phyloP scores from a whole-genome alignment of 2,797 vertebrate genomes.

The Catamblyrhynchus diadema region DNA sequence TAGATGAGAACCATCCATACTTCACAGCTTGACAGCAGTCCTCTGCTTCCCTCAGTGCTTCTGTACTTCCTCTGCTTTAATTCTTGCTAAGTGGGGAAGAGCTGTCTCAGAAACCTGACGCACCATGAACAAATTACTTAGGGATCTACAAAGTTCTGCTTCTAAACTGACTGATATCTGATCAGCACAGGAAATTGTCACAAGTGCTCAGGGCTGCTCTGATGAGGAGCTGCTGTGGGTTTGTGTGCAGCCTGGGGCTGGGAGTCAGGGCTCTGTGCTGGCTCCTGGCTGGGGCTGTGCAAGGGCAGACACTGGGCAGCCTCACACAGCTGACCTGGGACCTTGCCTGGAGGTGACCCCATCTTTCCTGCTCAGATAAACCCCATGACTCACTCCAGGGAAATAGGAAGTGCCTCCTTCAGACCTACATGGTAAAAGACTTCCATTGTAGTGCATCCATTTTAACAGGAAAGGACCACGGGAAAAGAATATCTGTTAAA shows the following conservation, averaged over 20 bases:
- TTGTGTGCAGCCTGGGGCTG: background rate
- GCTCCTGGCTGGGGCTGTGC: background rate
- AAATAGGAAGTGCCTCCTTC: background rate
- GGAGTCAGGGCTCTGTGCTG: accelerated
- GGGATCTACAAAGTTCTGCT: background rate
- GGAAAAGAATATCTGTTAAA: background rate
- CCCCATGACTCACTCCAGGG: background rate
- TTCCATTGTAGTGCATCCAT: background rate
- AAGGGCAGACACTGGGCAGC: background rate
- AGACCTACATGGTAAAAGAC: accelerated
- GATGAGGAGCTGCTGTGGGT: background rate
- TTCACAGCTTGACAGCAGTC: accelerated
- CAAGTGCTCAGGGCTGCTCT: background rate
- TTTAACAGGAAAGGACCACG: background rate
- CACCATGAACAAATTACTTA: background rate
- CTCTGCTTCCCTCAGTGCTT: background rate
- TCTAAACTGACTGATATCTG: background rate
- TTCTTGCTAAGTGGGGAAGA: background rate
- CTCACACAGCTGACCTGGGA: background rate
- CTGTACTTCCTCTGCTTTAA: background rate
- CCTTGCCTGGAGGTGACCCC: background rate
- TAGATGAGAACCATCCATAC: background rate
- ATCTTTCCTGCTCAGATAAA: background rate
- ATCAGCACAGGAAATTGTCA: background rate
- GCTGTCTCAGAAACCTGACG: background rate